Evolutionary conservation across 2,797 vertebrate species (phyloP).

Genomic region (Uromys caudimaculatus): DNA sequence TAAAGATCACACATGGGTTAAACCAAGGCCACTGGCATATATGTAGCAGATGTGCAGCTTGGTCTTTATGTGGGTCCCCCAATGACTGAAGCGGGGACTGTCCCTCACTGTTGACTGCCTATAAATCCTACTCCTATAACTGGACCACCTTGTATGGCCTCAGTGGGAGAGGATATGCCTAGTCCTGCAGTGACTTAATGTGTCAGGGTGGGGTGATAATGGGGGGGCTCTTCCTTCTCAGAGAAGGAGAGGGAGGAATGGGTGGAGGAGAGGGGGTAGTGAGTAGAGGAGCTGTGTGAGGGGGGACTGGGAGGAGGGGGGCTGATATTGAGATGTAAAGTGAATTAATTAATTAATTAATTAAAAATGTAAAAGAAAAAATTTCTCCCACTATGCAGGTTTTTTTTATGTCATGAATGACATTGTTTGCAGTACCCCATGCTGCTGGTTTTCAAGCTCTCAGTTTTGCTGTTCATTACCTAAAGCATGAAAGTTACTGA

Average conservation of each 20-base stretch:
- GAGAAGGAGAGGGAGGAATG: neutral
- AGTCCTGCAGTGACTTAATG: neutral
- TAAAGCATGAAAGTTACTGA: conserved; percentile 69
- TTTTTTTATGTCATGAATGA: conserved; percentile 34
- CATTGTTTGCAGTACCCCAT: conserved; percentile 68
- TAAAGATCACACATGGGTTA: neutral
- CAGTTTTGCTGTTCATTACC: conserved; percentile 81
- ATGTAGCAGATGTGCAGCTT: neutral
- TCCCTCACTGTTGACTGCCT: neutral
- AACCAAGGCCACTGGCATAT: neutral
- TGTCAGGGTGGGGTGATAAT: neutral
- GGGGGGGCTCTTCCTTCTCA: neutral
- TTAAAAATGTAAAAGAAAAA: neutral
- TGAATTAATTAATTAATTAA: neutral
- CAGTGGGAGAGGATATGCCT: neutral
- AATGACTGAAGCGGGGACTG: neutral
- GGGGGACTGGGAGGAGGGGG: neutral
- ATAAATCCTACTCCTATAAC: neutral
- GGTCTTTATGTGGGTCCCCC: neutral
- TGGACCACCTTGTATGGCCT: neutral
- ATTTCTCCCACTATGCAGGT: neutral
- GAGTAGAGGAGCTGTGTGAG: neutral
- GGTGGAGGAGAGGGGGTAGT: neutral
- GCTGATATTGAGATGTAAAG: neutral
- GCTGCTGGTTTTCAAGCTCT: conserved; percentile 81